Evolutionary conservation across 2,888 invertebrate species (phyloP).

Genomic region (Crossocerus cetratus): DNA sequence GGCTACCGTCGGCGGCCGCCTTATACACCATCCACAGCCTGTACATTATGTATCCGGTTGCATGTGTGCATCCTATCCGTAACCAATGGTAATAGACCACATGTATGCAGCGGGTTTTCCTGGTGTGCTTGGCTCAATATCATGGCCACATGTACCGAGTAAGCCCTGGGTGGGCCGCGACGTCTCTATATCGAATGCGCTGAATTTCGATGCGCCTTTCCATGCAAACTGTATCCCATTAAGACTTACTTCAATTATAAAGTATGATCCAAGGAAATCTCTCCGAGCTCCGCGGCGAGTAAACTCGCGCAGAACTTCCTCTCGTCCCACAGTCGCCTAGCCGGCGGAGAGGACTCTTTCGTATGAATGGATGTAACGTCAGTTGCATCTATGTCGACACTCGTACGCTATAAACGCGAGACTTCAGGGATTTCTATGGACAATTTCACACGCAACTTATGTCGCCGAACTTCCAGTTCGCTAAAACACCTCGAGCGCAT

Average conservation of each 20-base stretch:
- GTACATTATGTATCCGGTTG: constrained; percentile 28
- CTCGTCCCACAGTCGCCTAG: too few species aligned
- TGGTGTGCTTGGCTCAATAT: neutral
- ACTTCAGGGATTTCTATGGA: neutral
- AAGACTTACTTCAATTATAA: neutral
- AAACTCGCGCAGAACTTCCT: too few species aligned
- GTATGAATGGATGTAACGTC: too few species aligned
- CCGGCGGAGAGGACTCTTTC: too few species aligned
- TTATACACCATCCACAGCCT: constrained; percentile 44
- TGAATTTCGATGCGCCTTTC: too few species aligned
- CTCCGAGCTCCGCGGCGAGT: neutral
- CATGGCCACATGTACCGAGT: neutral
- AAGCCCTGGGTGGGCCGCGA: too few species aligned
- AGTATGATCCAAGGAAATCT: constrained; percentile 7
- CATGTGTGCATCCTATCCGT: neutral
- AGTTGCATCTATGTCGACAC: too few species aligned
- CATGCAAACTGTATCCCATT: too few species aligned
- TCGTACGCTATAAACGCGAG: too few species aligned
- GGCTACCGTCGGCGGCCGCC: constrained; percentile 46
- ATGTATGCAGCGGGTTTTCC: constrained; percentile 9
- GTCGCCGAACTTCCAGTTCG: neutral
- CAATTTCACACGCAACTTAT: neutral
- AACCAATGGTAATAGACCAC: too few species aligned
- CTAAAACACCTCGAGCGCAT: neutral
- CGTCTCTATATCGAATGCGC: too few species aligned